Evolutionary conservation across 2,113 vertebrate genomes (phyloP).

Genomic region (Sander lucioperca): DNA sequence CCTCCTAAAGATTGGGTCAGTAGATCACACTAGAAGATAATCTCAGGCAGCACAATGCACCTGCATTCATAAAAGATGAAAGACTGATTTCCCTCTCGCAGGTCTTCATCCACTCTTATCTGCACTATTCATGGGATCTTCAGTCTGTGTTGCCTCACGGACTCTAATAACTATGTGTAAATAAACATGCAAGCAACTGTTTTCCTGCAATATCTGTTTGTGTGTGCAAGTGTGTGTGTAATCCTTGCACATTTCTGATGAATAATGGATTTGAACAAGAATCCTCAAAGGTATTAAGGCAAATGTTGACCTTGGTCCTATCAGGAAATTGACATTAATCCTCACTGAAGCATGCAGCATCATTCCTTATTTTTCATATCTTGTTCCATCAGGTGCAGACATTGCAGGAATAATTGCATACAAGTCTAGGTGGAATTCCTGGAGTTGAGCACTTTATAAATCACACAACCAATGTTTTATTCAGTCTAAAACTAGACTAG

Average conservation of each 20-base stretch:
- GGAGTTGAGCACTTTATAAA: neutral
- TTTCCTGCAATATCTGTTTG: slow-evolving; percentile 20
- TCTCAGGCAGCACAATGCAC: slow-evolving; percentile 39
- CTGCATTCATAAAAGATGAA: slow-evolving; percentile 49
- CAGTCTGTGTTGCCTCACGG: slow-evolving; percentile 22
- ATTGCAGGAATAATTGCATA: slow-evolving; percentile 41
- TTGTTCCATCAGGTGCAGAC: slow-evolving; percentile 29
- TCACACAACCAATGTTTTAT: neutral
- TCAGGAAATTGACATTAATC: slow-evolving; percentile 58
- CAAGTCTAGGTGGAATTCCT: slow-evolving; percentile 6
- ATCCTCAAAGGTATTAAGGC: slow-evolving; percentile 39
- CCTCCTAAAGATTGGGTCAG: slow-evolving; percentile 43
- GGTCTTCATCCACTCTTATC: slow-evolving; percentile 40
- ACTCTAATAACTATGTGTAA: slow-evolving; percentile 41
- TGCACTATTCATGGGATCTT: slow-evolving; percentile 51
- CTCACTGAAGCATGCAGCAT: slow-evolving; percentile 30
- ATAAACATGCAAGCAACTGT: slow-evolving; percentile 58
- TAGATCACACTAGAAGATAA: slow-evolving; percentile 49
- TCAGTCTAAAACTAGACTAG: neutral
- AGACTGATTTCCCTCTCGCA: slow-evolving; percentile 49
- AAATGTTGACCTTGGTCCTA: slow-evolving; percentile 57
- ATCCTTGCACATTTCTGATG: slow-evolving; percentile 45
- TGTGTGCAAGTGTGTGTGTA: slow-evolving; percentile 27
- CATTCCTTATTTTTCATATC: slow-evolving; percentile 39
- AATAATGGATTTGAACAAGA: slow-evolving; percentile 68